Evolutionary conservation across 2,113 vertebrate species (phyloP).

Genomic region (Variabilichromis moorii): DNA sequence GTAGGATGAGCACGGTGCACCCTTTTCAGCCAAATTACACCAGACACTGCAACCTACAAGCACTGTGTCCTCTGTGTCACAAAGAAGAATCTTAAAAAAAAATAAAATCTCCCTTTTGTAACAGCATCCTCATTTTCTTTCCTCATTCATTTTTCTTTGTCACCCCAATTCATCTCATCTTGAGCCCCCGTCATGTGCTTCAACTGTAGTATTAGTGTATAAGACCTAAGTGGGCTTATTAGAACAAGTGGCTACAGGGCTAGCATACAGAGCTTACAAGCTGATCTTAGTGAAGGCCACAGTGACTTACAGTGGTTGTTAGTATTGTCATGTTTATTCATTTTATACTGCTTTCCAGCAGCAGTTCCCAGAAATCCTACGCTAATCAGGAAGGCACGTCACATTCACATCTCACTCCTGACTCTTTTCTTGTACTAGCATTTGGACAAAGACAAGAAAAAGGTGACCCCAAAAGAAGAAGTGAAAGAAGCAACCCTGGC

Average conservation of each 20-base stretch:
- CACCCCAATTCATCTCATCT: conserved; percentile 17
- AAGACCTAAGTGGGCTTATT: conserved; percentile 65
- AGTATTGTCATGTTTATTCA: conserved; percentile 26
- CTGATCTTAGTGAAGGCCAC: conserved; percentile 28
- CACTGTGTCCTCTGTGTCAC: neutral
- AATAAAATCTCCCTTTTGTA: neutral
- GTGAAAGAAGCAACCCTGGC: conserved; percentile 7
- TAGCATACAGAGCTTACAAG: conserved; percentile 13
- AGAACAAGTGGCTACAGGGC: conserved; percentile 58
- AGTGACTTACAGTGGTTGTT: conserved; percentile 31
- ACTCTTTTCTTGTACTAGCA: neutral
- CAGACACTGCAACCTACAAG: neutral
- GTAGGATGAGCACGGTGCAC: conserved; percentile 46
- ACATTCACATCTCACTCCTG: neutral
- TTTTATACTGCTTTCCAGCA: conserved; percentile 25
- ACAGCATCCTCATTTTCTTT: neutral
- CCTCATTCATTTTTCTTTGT: conserved; percentile 6
- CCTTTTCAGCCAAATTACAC: conserved; percentile 54
- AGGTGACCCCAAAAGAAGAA: neutral
- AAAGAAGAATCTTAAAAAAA: neutral
- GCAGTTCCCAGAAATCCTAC: neutral
- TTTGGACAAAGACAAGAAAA: neutral
- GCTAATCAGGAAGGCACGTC: neutral
- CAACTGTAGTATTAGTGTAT: conserved; percentile 47
- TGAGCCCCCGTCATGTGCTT: conserved; percentile 23